phyloP scores from a whole-genome alignment of 2,113 vertebrate genomes.

The Prietella phreatophila region DNA sequence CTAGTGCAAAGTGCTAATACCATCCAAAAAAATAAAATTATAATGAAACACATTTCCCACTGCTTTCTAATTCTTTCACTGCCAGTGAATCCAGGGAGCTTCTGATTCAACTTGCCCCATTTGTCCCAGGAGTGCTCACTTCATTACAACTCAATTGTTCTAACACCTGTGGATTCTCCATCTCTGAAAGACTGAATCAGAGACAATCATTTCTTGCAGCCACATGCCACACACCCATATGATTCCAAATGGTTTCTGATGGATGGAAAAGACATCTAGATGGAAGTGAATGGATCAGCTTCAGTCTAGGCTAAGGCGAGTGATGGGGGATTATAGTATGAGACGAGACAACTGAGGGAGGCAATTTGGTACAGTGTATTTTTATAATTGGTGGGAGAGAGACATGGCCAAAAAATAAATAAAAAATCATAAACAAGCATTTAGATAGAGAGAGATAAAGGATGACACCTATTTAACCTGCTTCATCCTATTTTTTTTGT shows the following conservation, averaged over 20 bases:
- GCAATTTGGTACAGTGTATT: constrained; percentile 9
- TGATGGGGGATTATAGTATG: constrained; percentile 40
- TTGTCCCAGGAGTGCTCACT: constrained; percentile 64
- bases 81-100: constrained; percentile 63
- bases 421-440: background rate
- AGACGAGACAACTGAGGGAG: constrained; percentile 3
- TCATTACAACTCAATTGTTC: constrained; percentile 73
- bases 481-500: background rate
- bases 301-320: constrained; percentile 57
- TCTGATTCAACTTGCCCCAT: constrained; percentile 64
- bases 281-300: constrained; percentile 58
- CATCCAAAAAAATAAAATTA: constrained; percentile 32
- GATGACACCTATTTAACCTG: background rate
- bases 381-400: constrained; percentile 23
- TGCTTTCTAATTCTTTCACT: constrained; percentile 41
- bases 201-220: constrained; percentile 10
- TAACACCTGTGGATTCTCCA: constrained; percentile 56
- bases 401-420: background rate
- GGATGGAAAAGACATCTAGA: constrained; percentile 70
- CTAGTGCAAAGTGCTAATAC: constrained; percentile 58
- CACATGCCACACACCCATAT: constrained; percentile 42
- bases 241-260: constrained; percentile 71
- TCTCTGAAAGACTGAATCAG: constrained; percentile 53
- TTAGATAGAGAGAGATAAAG: constrained; percentile 41
- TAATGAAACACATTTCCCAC: constrained; percentile 53